Base-by-base conservation (phyloP, 2,888 invertebrate species). In the Hypercompe scribonia region DNA sequence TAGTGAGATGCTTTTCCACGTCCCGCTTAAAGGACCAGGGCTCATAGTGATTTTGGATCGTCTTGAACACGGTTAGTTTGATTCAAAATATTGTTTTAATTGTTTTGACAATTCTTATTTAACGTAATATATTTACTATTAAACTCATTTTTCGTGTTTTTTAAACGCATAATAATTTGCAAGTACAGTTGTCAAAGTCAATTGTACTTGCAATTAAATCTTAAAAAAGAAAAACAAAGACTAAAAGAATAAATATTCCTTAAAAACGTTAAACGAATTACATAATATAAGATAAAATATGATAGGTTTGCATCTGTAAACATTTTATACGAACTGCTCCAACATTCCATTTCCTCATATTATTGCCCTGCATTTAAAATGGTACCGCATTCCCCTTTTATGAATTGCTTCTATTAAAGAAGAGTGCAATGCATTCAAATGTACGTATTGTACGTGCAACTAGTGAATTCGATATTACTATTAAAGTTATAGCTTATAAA, bases 401-500 rank as follows among this genome's bases (percentile, higher is more conserved):
- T 46, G 63, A 42, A 70, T 70, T 31, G 69, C 46, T 63, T 42
- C 42, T 24, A 42, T 15, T 70, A 46, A 33, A 70, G 42, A 70
- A 63, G 69, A 68, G 46, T 63, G 63, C 33, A 15, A 70, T 31
- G 42, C 42, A 69, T 69, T 69, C 63, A 33, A 63, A 63, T 31
- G 39, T 39, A 34, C 36, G 13, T 64, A 21, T 39, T 3, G 42
- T 67, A 50, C 67, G 39, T 63, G 69, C 42, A 63, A 63, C 63
- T 63, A n/a, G 39, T 63, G 69, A 24, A 63, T 63, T 69, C 33
- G 10, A 66, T 70, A 63, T n/a, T 33, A 34, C 7, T 24, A 21
- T 31, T 8, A 50, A 18, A 28, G 46, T 66, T 46, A 66, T 28
- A 31, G 65, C n/a, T 34, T 42, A 39, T 31, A 61, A 61, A 33